These are phyloP conservation scores for Cervus canadensis DNA, from an alignment of 2,113 vertebrate genomes.

Conservation along the genomic window DNA sequence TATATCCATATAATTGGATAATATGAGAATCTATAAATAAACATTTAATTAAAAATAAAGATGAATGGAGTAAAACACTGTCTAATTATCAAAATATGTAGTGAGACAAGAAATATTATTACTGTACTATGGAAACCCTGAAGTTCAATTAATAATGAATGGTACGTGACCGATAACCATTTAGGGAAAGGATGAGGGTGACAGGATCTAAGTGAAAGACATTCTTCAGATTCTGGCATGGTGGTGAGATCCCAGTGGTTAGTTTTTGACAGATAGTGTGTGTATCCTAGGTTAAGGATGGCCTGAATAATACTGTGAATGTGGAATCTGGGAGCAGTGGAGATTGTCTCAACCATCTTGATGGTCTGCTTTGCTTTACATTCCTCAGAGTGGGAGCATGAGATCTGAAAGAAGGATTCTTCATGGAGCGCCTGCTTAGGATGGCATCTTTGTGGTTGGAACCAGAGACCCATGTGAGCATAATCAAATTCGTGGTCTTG, in stretches of 20 bases:
- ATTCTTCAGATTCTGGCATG: too few species aligned
- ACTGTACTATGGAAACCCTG: neutral
- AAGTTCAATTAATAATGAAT: neutral
- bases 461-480: neutral
- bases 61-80: neutral
- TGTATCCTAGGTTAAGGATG: neutral
- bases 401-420: rapidly evolving
- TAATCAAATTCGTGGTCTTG: neutral
- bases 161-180: neutral
- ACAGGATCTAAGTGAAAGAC: neutral
- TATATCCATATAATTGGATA: neutral
- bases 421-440: neutral
- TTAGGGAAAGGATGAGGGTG: neutral
- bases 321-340: neutral
- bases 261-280: neutral
- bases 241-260: neutral
- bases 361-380: neutral
- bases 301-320: neutral
- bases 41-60: neutral
- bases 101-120: neutral
- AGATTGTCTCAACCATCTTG: neutral
- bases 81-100: neutral
- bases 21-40: neutral
- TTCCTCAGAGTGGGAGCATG: neutral
- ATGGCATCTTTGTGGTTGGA: neutral